A percentile compares a stretch with the other conserved stretches of the same genome.
Conservation (phyloP, 2,888 invertebrate genomes). For the Dusona sp. region DNA sequence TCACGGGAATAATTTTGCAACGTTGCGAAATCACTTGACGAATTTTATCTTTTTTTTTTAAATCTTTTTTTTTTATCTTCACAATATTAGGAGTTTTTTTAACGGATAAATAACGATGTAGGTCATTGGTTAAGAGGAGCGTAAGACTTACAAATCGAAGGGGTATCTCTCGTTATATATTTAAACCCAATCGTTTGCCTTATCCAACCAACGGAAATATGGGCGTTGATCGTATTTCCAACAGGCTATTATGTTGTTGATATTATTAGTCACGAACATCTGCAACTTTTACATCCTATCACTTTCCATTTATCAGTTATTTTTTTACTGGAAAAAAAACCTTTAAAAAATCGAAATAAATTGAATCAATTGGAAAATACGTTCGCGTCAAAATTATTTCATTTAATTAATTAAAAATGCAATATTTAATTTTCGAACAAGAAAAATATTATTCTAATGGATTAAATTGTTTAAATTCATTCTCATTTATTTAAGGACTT, state of each 20-base stretch:
- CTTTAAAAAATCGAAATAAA: neutral
- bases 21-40: conserved; percentile 29
- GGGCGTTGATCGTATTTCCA: conserved; percentile 60
- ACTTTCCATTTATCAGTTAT: conserved; percentile 15
- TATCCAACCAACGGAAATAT: conserved; percentile 56
- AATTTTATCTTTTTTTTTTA: neutral
- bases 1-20: conserved; percentile 13
- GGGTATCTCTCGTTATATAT: conserved; percentile 45
- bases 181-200: conserved; percentile 57
- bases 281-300: conserved; percentile 28
- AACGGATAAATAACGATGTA: neutral
- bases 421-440: neutral
- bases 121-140: neutral
- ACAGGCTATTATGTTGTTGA: conserved; percentile 34
- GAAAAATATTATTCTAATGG: neutral
- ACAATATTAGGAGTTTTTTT: conserved; percentile 10
- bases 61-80: neutral
- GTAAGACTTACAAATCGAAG: neutral
- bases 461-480: neutral
- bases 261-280: conserved; percentile 47
- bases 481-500: neutral
- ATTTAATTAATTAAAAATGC: neutral
- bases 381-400: neutral
- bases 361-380: neutral
- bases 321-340: neutral